phyloP scores from a whole-genome alignment of 2,797 vertebrate species.

The Melanotaenia pygmaea region DNA sequence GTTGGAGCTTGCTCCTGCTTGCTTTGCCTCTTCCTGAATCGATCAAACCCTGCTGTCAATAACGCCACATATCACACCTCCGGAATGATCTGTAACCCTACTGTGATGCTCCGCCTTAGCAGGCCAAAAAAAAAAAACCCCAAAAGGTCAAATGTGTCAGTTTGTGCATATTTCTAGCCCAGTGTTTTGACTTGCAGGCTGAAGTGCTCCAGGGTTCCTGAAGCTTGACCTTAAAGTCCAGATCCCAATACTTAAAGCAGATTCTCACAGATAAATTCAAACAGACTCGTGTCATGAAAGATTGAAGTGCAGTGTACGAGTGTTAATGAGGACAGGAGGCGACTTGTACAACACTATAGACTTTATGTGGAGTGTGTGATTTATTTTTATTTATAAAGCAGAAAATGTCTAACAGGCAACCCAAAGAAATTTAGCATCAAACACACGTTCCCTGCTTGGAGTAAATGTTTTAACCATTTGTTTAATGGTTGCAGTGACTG shows the following conservation, averaged over 20 bases:
- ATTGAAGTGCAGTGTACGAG: not conserved
- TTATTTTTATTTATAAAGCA: constrained; percentile 1
- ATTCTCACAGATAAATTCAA: not conserved
- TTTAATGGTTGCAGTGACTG: not conserved
- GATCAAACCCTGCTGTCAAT: constrained; percentile 56
- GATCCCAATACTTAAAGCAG: not conserved
- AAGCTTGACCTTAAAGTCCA: not conserved
- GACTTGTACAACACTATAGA: constrained; percentile 7
- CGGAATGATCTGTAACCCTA: constrained; percentile 36
- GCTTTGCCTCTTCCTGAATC: constrained; percentile 28
- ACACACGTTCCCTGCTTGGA: not conserved
- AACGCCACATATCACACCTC: constrained; percentile 23
- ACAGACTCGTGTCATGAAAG: not conserved
- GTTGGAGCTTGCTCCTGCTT: constrained; percentile 18
- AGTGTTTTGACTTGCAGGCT: constrained; percentile 8
- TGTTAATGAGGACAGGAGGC: not conserved
- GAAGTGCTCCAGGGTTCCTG: not conserved
- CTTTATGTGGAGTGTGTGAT: constrained; percentile 6
- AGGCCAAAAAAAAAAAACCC: not conserved
- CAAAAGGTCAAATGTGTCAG: not conserved
- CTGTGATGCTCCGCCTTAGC: constrained; percentile 5
- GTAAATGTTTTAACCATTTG: not conserved
- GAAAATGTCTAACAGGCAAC: not conserved
- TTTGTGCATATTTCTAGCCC: constrained; percentile 45
- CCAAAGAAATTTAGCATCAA: constrained; percentile 3